Percentiles rank a stretch among this genome's conserved stretches.
Conservation (phyloP, 1,140 invertebrate species). For the Nylanderia fulva region DNA sequence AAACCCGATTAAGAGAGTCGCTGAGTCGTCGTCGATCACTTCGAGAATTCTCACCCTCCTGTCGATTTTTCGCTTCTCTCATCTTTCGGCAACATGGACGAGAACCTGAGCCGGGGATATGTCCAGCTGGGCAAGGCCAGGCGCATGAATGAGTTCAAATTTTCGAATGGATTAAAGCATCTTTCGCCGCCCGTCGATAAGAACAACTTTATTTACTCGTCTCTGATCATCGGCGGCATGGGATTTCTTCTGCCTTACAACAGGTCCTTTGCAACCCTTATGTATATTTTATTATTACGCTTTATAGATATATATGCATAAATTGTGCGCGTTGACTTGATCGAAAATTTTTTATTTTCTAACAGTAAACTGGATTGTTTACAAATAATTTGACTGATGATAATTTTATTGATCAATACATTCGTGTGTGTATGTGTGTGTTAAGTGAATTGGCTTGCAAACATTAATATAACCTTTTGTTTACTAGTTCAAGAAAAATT, state of each 20-base stretch:
- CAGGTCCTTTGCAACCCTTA: slow-evolving; percentile 88
- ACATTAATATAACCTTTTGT: not conserved
- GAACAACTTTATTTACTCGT: slow-evolving; percentile 92
- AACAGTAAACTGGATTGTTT: not conserved
- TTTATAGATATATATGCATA: slow-evolving; percentile 8
- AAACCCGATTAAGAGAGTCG: too few species aligned
- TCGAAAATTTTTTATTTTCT: not conserved
- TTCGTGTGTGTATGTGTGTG: not conserved
- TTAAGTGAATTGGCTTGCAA: not conserved
- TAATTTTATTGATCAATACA: not conserved
- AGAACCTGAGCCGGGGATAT: slow-evolving; percentile 89
- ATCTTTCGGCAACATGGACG: slow-evolving; percentile 87
- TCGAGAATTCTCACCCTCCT: not conserved
- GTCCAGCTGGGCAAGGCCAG: slow-evolving; percentile 87
- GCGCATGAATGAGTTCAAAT: slow-evolving; percentile 86
- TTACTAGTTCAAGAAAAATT: not conserved
- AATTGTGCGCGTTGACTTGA: not conserved
- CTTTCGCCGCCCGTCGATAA: slow-evolving; percentile 91
- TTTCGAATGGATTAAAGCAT: slow-evolving; percentile 86
- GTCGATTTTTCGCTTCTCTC: not conserved
- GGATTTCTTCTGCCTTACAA: slow-evolving; percentile 97
- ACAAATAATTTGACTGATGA: not conserved
- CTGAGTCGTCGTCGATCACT: not conserved
- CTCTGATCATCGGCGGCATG: slow-evolving; percentile 93
- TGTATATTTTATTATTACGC: slow-evolving; percentile 1